phyloP scores from a whole-genome alignment of 2,113 vertebrate genomes.

The Chinchilla lanigera region DNA sequence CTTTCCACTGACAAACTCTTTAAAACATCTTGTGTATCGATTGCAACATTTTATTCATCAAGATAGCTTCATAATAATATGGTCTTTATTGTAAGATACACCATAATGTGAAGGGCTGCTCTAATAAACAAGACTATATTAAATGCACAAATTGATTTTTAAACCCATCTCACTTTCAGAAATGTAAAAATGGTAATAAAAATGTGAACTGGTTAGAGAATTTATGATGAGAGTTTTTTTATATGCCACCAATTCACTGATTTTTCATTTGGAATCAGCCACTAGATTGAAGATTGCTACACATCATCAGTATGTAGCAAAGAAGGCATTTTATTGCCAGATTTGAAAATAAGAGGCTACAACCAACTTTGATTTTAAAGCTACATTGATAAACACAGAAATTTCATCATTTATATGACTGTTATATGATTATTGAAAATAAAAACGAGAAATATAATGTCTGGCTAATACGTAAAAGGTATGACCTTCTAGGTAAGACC shows the following conservation, averaged over 20 bases:
- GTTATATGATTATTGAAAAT: neutral
- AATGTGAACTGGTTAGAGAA: neutral
- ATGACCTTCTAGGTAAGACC: neutral
- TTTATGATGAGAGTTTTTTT: neutral
- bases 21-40: neutral
- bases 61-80: neutral
- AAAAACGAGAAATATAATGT: neutral
- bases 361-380: neutral
- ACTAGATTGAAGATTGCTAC: neutral
- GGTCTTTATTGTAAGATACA: neutral
- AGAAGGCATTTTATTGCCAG: neutral
- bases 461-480: slow-evolving; percentile 35
- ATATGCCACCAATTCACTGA: neutral
- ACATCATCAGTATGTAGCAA: neutral
- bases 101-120: neutral
- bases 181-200: slow-evolving; percentile 15
- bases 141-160: slow-evolving; percentile 16
- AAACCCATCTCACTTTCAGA: slow-evolving; percentile 14
- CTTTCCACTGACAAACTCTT: neutral
- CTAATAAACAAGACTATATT: slow-evolving; percentile 1
- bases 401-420: neutral
- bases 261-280: neutral
- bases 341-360: neutral
- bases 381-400: neutral
- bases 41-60: neutral